phyloP scores from a whole-genome alignment of 1,140 invertebrate species.

The Meloidogyne floridensis region DNA sequence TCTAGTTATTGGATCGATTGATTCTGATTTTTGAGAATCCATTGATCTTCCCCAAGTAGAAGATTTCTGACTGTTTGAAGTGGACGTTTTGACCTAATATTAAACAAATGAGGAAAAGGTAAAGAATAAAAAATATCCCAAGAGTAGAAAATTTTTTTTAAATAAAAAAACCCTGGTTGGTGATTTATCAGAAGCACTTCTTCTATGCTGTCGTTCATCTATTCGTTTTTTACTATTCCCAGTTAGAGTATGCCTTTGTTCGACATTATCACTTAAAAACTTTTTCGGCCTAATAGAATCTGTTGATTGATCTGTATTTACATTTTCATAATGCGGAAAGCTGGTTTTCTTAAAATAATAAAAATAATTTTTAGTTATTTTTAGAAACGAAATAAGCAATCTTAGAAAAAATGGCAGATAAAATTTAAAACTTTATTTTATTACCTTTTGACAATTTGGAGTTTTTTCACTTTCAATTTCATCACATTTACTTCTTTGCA shows the following conservation, averaged over 20 bases:
- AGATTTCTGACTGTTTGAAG: slow-evolving; percentile 18
- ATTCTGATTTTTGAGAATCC: slow-evolving; percentile 33
- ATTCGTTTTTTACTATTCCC: not conserved
- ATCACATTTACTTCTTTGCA: not conserved
- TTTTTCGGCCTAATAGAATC: not conserved
- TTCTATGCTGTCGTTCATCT: not conserved
- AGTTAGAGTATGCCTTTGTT: not conserved
- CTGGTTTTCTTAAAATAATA: not conserved
- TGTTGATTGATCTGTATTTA: not conserved
- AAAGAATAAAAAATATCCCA: too few relatives aligned
- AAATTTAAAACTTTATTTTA: not conserved
- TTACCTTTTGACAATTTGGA: not conserved
- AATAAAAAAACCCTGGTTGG: slow-evolving; percentile 4
- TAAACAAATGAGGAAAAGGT: not conserved
- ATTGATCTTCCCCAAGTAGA: slow-evolving; percentile 24
- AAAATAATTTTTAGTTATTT: not conserved
- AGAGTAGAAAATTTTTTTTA: not conserved
- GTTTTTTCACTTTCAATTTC: not conserved
- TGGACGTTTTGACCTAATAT: slow-evolving; percentile 1
- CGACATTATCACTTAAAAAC: not conserved
- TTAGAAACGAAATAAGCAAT: not conserved
- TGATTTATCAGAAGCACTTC: slow-evolving; percentile 30
- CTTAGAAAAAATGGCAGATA: not conserved
- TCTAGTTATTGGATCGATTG: slow-evolving; percentile 57
- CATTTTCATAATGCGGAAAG: not conserved